Evolutionary conservation across 2,113 vertebrate genomes (phyloP), one percentile per base, ranked within the genome.

Genomic region (Cisticola juncidis): DNA sequence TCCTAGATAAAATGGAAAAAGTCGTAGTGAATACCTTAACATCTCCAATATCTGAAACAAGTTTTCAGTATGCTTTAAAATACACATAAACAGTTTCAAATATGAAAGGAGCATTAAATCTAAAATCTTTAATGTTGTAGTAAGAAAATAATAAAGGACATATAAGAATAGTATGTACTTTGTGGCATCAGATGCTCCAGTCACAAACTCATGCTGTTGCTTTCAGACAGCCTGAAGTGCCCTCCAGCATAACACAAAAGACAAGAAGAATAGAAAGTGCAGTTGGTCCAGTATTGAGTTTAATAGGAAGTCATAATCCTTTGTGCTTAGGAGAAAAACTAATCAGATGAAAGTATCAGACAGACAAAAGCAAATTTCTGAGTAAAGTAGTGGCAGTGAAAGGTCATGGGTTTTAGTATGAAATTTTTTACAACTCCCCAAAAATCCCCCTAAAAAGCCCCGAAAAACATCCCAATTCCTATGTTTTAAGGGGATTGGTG

Each of bases 241-340:
- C 60, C 73, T 89, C 68, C 60, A 92, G 28, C 29, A 62, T 31
- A 85, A 71, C 64, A 91, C 14, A 83, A 65, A 93, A 82, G 48
- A 60, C 48, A 83, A 60, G 28, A 83, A 72, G 31, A 93, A 88
- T 14, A 88, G 79, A 89, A 95, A 94, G 76, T 76, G n/a, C 25
- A 86, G 28, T 77, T 64, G 33, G 33, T 66, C 23, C 9, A 56
- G 12, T 86, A 74, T 3, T 85, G 44, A 74, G 16, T n/a, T 92
- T 78, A 84, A 92, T 73, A 79, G 7, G 25, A 64, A 61, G 20
- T 22, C 45, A 79, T 82, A 80, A 92, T 85, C 31, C 21, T 87
- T 72, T 81, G 44, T 89, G n/a, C 5, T 82, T 77, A 85, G 19
- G 13, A 13, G 7, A 38, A 91, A 96, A 92, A 87, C 13, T 80